Conservation (phyloP, 2,797 vertebrate species). For the Serranus cabrilla region DNA sequence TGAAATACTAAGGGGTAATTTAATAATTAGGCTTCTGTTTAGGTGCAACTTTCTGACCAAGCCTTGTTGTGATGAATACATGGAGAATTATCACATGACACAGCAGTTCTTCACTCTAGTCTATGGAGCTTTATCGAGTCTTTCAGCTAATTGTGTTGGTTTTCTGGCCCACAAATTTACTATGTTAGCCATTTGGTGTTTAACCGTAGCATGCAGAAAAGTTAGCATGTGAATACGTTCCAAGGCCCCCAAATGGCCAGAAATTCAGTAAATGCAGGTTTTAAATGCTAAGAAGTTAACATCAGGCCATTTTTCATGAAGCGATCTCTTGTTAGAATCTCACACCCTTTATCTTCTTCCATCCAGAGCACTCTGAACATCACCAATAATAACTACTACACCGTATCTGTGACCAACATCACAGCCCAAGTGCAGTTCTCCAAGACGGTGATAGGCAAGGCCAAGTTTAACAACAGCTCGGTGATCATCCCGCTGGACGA, state of each 20-base stretch:
- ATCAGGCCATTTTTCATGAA: neutral
- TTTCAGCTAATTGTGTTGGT: neutral
- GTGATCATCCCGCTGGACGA: slow-evolving; percentile 92
- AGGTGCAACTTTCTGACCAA: neutral
- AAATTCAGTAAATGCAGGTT: neutral
- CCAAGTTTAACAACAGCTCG: slow-evolving; percentile 91
- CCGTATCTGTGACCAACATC: slow-evolving; percentile 93
- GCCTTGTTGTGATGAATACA: neutral
- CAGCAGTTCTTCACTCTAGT: neutral
- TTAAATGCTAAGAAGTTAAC: neutral
- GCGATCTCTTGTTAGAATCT: neutral
- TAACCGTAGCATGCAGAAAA: too few relatives aligned
- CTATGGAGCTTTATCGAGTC: too few relatives aligned
- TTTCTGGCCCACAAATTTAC: neutral
- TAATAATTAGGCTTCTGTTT: neutral
- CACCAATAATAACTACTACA: slow-evolving; percentile 97
- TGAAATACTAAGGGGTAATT: neutral
- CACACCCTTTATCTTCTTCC: slow-evolving; percentile 38
- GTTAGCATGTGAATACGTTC: too few relatives aligned
- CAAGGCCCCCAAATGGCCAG: neutral
- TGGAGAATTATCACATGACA: neutral
- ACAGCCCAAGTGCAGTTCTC: slow-evolving; percentile 96
- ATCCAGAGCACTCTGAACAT: slow-evolving; percentile 94
- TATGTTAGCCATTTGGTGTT: too few relatives aligned
- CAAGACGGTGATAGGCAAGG: slow-evolving; percentile 95